These are phyloP conservation scores for Gymnocephalus cernua DNA, from an alignment of 2,113 vertebrate species.

Conservation along the genomic window DNA sequence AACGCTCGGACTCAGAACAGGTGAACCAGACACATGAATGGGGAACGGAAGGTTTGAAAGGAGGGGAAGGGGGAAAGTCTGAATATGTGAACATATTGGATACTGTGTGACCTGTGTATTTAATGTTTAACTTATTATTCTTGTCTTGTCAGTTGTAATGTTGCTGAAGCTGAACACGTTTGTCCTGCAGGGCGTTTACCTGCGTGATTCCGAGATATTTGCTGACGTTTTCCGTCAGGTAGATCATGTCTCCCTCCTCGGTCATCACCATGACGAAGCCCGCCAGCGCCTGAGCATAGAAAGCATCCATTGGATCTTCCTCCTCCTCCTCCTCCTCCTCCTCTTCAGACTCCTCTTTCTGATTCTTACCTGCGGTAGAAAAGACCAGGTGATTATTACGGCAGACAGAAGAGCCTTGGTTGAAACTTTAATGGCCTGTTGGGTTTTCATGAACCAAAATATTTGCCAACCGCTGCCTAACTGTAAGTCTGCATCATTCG, in stretches of 20 bases:
- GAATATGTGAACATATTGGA: neutral
- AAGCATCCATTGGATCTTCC: constrained; percentile 83
- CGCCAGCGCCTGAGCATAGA: constrained; percentile 87
- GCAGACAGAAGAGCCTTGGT: neutral
- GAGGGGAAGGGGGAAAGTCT: too few relatives aligned
- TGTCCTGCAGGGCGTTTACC: constrained; percentile 68
- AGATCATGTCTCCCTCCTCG: constrained; percentile 90
- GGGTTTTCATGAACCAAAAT: neutral
- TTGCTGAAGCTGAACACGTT: neutral
- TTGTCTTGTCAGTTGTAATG: too few relatives aligned
- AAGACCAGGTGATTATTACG: neutral
- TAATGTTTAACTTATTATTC: neutral
- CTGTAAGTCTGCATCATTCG: neutral
- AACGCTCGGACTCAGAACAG: too few relatives aligned
- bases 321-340: constrained; percentile 34
- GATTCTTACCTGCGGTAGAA: constrained; percentile 16
- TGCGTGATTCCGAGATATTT: constrained; percentile 90
- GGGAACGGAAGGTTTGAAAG: too few relatives aligned
- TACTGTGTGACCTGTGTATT: neutral
- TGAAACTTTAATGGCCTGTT: neutral
- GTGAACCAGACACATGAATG: too few relatives aligned
- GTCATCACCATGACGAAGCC: constrained; percentile 92
- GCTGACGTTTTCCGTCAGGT: constrained; percentile 91
- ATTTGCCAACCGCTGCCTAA: neutral
- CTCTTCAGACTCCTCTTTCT: constrained; percentile 11